These are phyloP conservation scores for Aradus depressus DNA, from an alignment of 2,888 invertebrate species.

Conservation along the genomic window DNA sequence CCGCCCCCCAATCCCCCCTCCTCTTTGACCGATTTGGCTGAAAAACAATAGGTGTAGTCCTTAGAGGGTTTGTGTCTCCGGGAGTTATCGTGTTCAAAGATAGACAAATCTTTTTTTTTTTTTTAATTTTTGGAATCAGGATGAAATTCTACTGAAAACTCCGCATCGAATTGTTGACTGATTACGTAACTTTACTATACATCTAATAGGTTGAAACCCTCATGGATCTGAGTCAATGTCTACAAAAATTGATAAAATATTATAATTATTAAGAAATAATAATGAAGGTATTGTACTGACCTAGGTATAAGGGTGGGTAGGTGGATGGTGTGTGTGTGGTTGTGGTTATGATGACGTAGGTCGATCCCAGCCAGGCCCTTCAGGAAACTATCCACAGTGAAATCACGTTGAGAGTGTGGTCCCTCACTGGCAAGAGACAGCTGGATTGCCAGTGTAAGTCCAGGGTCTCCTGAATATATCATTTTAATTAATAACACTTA, in stretches of 20 bases:
- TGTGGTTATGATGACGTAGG: conserved; percentile 12
- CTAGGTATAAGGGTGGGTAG: conserved; percentile 7
- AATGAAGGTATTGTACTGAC: not conserved
- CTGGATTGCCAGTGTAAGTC: conserved; percentile 43
- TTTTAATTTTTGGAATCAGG: too few species aligned
- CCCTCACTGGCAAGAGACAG: conserved; percentile 41
- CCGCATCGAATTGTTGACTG: too few species aligned
- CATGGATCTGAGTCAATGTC: not conserved
- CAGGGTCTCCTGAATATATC: conserved; percentile 36
- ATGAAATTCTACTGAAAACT: too few species aligned
- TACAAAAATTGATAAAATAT: not conserved
- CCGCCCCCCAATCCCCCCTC: too few species aligned
- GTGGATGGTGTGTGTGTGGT: not conserved
- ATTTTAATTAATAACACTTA: not conserved
- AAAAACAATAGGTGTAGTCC: too few species aligned
- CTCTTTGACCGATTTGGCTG: too few species aligned
- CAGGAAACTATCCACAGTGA: conserved; percentile 44
- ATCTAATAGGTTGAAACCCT: not conserved
- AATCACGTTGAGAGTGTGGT: conserved; percentile 30
- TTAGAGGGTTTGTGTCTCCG: too few species aligned
- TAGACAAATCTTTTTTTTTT: too few species aligned
- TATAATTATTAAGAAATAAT: not conserved
- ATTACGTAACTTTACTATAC: not conserved
- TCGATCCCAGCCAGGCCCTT: conserved; percentile 42
- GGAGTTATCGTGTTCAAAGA: too few species aligned